Conservation (phyloP, 1,140 invertebrate genomes). For the Panagrolaimus sp. region DNA sequence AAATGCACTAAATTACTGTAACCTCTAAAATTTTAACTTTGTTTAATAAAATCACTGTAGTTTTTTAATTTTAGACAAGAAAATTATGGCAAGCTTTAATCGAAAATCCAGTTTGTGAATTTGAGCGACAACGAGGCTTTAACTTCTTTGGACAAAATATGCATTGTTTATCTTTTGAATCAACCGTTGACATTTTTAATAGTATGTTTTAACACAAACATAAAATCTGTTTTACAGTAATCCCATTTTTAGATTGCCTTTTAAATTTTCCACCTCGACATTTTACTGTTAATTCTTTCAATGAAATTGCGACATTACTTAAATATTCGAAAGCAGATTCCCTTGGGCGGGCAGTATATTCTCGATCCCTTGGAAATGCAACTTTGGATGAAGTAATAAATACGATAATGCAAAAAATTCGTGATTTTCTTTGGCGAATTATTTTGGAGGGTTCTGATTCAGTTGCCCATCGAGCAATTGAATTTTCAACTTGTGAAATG, state of each 20-base stretch:
- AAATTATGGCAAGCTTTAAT: conserved; percentile 12
- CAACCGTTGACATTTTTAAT: neutral
- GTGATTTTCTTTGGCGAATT: neutral
- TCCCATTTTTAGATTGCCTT: neutral
- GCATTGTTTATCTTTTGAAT: neutral
- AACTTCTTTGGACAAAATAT: conserved; percentile 1
- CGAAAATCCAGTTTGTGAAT: conserved; percentile 11
- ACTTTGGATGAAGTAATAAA: no score
- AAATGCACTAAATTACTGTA: no score
- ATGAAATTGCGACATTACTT: conserved; percentile 3
- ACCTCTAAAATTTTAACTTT: no score
- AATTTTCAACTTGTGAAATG: conserved; percentile 15
- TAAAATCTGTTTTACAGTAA: no score
- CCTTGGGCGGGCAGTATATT: neutral
- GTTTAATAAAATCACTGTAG: neutral
- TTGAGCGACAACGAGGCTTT: conserved; percentile 5
- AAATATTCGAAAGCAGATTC: neutral
- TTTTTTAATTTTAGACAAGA: neutral
- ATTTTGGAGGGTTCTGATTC: neutral
- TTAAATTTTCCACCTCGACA: neutral
- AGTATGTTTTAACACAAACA: no score
- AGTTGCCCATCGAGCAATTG: conserved; percentile 11
- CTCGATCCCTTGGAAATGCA: no score
- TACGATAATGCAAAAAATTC: no score
- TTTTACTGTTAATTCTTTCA: conserved; percentile 13